These are phyloP conservation scores for Peucedramus taeniatus DNA, from an alignment of 2,113 vertebrate species.

Conservation along the genomic window DNA sequence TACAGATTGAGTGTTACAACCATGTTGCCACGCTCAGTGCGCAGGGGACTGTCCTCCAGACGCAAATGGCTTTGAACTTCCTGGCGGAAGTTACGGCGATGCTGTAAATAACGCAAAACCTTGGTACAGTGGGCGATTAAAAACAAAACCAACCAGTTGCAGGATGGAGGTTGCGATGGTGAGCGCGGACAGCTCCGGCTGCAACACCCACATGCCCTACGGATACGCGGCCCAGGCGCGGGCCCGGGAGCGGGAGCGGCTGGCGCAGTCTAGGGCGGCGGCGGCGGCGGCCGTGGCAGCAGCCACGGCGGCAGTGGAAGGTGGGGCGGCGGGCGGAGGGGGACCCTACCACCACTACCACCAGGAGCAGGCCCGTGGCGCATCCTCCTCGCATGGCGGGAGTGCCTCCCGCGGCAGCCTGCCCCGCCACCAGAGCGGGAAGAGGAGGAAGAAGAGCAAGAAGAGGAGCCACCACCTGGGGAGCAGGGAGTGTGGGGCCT, in stretches of 20 bases:
- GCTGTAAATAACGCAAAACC: not conserved
- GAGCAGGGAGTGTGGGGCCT: conserved; percentile 57
- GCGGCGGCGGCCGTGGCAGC: conserved; percentile 74
- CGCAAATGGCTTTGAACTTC: conserved; percentile 58
- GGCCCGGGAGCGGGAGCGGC: conserved; percentile 85
- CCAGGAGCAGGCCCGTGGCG: conserved; percentile 75
- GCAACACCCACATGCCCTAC: conserved; percentile 94
- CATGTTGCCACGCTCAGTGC: not conserved
- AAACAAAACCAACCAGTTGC: not conserved
- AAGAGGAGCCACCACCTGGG: conserved; percentile 61
- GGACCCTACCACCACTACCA: conserved; percentile 81
- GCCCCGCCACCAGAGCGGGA: conserved; percentile 66
- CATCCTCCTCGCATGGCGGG: conserved; percentile 58
- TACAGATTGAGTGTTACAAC: not conserved
- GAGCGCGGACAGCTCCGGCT: conserved; percentile 91
- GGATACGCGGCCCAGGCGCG: conserved; percentile 86
- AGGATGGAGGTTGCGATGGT: conserved; percentile 98
- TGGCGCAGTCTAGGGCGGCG: conserved; percentile 78
- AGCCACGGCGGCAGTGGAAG: conserved; percentile 81
- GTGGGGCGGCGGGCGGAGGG: conserved; percentile 64
- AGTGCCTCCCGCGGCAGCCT: conserved; percentile 22
- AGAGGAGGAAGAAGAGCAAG: conserved; percentile 47
- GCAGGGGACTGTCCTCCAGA: conserved; percentile 42
- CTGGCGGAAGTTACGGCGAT: not conserved
- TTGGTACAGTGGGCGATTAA: not conserved